phyloP scores from a whole-genome alignment of 2,888 invertebrate genomes.

The Drosophila neoperkinsi region DNA sequence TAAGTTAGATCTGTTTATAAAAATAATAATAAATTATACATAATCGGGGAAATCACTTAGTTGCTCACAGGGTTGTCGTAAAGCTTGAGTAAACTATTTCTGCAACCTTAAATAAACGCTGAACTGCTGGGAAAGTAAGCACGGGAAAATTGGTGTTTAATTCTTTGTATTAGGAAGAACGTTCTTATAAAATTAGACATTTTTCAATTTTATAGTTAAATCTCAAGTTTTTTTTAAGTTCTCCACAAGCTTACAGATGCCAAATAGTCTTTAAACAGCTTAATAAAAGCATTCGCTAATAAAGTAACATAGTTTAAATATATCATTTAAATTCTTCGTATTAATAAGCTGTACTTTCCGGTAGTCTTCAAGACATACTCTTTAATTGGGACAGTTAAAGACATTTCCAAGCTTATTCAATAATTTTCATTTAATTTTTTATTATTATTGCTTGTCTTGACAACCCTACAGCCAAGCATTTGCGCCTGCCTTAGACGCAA shows the following conservation, averaged over 20 bases:
- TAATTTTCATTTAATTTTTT: not conserved
- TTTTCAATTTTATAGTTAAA: not conserved
- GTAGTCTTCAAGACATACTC: not conserved
- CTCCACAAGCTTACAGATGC: too few species aligned
- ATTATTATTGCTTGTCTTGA: not conserved
- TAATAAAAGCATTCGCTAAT: too few species aligned
- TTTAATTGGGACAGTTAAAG: not conserved
- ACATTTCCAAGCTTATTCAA: not conserved
- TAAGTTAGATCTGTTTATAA: too few species aligned
- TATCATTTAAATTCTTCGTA: not conserved
- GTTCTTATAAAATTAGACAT: not conserved
- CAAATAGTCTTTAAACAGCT: too few species aligned
- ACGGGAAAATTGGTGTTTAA: too few species aligned
- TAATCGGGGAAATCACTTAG: too few species aligned
- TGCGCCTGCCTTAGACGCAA: conserved; percentile 37
- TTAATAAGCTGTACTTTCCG: not conserved
- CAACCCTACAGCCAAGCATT: conserved; percentile 46
- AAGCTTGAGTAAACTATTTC: too few species aligned
- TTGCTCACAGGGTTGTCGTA: too few species aligned
- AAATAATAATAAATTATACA: too few species aligned
- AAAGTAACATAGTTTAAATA: not conserved
- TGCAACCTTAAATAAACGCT: too few species aligned
- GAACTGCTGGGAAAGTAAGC: not conserved
- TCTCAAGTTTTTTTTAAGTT: too few species aligned
- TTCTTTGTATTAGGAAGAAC: too few species aligned